A percentile compares a stretch with the other conserved stretches of the same genome.
phyloP scores from a whole-genome alignment of 1,140 invertebrate genomes.

The Lepeophtheirus salmonis region DNA sequence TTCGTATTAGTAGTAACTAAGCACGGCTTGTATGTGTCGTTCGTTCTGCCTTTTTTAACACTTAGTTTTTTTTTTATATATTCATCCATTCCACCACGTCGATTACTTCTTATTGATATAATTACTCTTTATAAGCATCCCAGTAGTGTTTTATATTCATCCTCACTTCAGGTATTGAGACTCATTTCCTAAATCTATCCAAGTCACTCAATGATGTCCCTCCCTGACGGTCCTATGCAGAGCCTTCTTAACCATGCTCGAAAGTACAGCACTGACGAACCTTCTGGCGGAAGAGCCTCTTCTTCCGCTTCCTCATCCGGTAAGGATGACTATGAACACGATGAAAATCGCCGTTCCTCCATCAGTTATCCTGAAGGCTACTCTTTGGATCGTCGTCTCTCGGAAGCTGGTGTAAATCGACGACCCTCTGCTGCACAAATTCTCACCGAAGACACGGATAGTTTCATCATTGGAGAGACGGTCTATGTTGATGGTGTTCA shows the following conservation, averaged over 20 bases:
- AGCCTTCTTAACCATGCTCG: neutral
- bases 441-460: constrained; percentile 71
- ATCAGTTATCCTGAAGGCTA: neutral
- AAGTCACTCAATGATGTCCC: neutral
- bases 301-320: neutral
- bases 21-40: too few species aligned
- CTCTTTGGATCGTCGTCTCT: constrained; percentile 3
- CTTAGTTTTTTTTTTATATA: too few species aligned
- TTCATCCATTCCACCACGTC: too few species aligned
- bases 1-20: too few species aligned
- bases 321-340: neutral
- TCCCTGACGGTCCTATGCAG: neutral
- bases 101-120: too few species aligned
- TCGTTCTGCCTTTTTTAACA: too few species aligned
- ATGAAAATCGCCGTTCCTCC: neutral
- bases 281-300: neutral
- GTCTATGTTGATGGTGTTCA: constrained; percentile 92
- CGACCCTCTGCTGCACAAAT: constrained; percentile 27
- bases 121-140: too few species aligned
- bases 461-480: constrained; percentile 82
- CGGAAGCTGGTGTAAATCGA: constrained; percentile 17
- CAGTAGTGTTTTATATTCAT: too few species aligned
- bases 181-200: too few species aligned
- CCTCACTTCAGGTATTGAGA: too few species aligned
- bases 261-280: neutral